Evolutionary conservation across 1,140 invertebrate species (phyloP).

Genomic region (Drosophila mojavensis): DNA sequence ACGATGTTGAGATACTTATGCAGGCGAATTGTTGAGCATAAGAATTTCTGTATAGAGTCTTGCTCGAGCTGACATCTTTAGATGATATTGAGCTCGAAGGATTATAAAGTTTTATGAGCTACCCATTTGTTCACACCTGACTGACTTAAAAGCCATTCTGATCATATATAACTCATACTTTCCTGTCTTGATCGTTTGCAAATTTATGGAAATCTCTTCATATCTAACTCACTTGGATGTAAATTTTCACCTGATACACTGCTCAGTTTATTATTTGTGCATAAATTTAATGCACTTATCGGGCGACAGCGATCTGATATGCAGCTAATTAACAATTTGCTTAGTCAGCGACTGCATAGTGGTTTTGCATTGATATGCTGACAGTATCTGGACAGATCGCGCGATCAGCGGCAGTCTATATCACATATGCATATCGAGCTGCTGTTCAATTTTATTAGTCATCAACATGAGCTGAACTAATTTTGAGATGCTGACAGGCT

Average conservation of each 20-base stretch:
- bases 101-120: no score
- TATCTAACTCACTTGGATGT: neutral
- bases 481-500: conserved; percentile 11
- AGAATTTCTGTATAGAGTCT: no score
- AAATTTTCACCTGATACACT: neutral
- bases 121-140: no score
- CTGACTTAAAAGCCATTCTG: no score
- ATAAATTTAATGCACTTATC: conserved; percentile 19
- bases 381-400: conserved; percentile 43
- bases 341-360: conserved; percentile 44
- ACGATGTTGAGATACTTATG: no score
- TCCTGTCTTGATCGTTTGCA: no score
- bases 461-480: conserved; percentile 22
- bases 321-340: conserved; percentile 46
- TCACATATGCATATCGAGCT: neutral
- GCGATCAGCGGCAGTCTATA: neutral
- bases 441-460: conserved; percentile 31
- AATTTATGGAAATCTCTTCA: neutral
- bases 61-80: no score
- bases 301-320: conserved; percentile 31
- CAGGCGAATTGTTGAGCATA: no score
- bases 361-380: conserved; percentile 41
- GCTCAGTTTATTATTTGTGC: neutral
- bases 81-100: no score
- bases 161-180: no score